Evolutionary conservation across 2,113 vertebrate genomes (phyloP).

Genomic region (Tupaia tana): DNA sequence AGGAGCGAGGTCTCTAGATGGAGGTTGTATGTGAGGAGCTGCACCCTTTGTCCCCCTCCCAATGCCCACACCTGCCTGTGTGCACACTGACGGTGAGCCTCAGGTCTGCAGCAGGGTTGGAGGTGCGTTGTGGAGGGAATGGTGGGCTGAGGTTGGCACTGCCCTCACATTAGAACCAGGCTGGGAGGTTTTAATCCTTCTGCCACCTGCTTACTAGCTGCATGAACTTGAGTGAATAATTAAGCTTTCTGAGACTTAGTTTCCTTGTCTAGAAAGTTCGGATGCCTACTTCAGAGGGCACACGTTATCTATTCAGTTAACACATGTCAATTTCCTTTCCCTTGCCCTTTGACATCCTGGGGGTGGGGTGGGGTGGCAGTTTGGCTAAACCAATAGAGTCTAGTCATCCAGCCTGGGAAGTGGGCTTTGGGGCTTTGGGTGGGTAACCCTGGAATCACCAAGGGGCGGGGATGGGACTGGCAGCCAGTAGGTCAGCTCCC

Average conservation of each 20-base stretch:
- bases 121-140: background rate
- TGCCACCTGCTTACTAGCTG: conserved; percentile 18
- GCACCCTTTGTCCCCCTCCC: conserved; percentile 53
- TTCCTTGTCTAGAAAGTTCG: background rate
- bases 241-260: background rate
- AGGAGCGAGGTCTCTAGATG: conserved; percentile 40
- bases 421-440: background rate
- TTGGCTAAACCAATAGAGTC: background rate
- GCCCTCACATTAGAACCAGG: background rate
- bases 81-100: background rate
- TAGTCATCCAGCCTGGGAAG: background rate
- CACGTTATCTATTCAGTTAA: background rate
- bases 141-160: background rate
- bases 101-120: background rate
- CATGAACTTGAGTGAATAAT: background rate
- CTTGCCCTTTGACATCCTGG: background rate
- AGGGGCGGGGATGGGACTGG: background rate
- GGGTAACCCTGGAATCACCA: background rate
- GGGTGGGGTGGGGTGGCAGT: background rate
- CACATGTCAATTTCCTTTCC: background rate
- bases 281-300: background rate
- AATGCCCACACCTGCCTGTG: conserved; percentile 25
- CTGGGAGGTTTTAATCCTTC: background rate
- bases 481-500: background rate
- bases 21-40: background rate